These are phyloP conservation scores for Fissipunctia ypsillon DNA, from an alignment of 2,888 invertebrate species.

Conservation along the genomic window DNA sequence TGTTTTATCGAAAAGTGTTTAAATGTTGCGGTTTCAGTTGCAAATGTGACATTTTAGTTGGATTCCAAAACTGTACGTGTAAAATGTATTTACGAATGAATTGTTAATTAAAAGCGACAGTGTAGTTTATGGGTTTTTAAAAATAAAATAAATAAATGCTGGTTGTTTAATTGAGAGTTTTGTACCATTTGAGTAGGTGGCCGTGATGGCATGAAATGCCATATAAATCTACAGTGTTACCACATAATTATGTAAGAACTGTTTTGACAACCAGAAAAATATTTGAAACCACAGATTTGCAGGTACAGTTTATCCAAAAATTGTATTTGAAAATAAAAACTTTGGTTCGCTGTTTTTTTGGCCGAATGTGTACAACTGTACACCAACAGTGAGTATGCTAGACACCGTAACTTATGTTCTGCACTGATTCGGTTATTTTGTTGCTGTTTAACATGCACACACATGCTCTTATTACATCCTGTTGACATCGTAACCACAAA, in stretches of 20 bases:
- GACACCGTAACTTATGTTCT: constrained; percentile 77
- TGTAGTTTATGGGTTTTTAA: constrained; percentile 18
- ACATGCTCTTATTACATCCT: constrained; percentile 12
- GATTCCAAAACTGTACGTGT: constrained; percentile 9
- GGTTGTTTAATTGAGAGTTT: constrained; percentile 7
- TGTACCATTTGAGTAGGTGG: constrained; percentile 9
- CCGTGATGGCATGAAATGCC: neutral
- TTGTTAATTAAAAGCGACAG: constrained; percentile 40
- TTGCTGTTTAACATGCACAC: constrained; percentile 33
- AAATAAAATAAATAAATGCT: constrained; percentile 28
- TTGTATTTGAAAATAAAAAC: constrained; percentile 21
- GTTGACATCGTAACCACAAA: constrained; percentile 27
- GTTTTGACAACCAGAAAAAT: too few species aligned
- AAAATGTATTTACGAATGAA: constrained; percentile 29
- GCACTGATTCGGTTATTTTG: constrained; percentile 79
- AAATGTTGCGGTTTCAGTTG: constrained; percentile 31
- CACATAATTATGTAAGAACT: neutral
- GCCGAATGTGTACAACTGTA: constrained; percentile 44
- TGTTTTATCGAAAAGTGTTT: constrained; percentile 47
- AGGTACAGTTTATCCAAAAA: neutral
- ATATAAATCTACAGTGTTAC: neutral
- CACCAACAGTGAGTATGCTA: constrained; percentile 54
- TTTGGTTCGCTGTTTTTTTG: constrained; percentile 31
- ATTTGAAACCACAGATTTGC: neutral
- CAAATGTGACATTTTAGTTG: constrained; percentile 32